These are phyloP conservation scores for Tapirus indicus DNA, from an alignment of 2,797 vertebrate genomes.

Conservation along the genomic window DNA sequence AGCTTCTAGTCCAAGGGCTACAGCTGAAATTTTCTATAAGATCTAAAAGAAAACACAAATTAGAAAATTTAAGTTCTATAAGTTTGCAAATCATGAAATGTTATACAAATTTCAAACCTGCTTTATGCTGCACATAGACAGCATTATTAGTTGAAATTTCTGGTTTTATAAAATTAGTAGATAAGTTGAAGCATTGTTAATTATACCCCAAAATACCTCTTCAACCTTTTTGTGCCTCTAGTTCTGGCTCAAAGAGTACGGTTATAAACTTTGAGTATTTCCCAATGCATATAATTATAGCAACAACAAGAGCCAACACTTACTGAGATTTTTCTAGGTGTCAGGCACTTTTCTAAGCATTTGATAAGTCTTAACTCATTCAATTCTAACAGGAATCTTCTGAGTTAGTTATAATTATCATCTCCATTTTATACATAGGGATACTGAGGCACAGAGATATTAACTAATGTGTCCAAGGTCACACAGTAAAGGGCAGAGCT, in stretches of 20 bases:
- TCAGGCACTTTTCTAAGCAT: conserved; percentile 1
- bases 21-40: conserved; percentile 80
- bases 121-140: neutral
- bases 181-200: neutral
- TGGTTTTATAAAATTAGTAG: conserved; percentile 38
- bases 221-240: neutral
- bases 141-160: neutral
- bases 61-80: conserved; percentile 57
- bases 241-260: neutral
- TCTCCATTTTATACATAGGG: neutral
- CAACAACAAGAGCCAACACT: neutral
- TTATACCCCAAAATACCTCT: conserved; percentile 26
- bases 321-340: neutral
- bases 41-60: conserved; percentile 85
- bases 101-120: conserved; percentile 30
- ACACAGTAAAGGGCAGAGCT: neutral
- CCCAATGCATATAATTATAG: neutral
- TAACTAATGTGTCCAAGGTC: neutral
- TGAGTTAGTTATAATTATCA: neutral
- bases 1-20: conserved; percentile 82
- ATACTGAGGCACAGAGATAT: neutral
- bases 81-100: conserved; percentile 12
- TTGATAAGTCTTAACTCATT: neutral
- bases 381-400: neutral
- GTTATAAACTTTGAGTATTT: neutral